Evolutionary conservation across 2,113 vertebrate species (phyloP).

Genomic region (Hyaena hyaena): DNA sequence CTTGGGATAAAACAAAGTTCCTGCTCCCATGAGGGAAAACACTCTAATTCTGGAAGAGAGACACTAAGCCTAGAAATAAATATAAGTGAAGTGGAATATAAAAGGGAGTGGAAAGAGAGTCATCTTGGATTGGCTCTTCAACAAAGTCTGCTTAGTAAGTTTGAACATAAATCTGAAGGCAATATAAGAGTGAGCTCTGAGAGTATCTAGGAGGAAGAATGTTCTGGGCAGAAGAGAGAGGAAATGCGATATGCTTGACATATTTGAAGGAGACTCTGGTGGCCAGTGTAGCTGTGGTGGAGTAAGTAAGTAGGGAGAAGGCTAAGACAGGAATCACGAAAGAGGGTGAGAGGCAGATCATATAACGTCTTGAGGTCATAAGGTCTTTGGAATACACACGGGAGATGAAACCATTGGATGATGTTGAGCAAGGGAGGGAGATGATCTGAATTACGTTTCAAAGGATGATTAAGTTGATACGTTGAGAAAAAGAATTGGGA

Average conservation of each 20-base stretch:
- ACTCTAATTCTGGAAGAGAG: background rate
- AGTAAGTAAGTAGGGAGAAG: background rate
- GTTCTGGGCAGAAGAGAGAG: background rate
- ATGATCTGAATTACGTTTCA: background rate
- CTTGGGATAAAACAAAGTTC: background rate
- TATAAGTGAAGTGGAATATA: background rate
- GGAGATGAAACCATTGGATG: background rate
- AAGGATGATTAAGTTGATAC: background rate
- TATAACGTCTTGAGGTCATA: background rate
- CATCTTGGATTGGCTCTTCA: background rate
- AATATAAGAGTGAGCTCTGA: background rate
- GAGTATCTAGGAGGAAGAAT: background rate
- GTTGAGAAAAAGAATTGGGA: background rate
- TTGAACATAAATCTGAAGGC: background rate
- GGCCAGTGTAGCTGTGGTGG: background rate
- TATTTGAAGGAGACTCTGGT: background rate
- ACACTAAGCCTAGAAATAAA: background rate
- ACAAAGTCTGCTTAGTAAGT: background rate
- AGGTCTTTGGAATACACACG: background rate
- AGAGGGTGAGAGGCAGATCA: background rate
- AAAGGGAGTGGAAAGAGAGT: background rate
- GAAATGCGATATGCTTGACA: background rate
- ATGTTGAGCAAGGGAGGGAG: background rate
- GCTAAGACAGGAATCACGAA: background rate
- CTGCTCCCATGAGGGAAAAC: background rate